A percentile compares a stretch with the other conserved stretches of the same genome.
Conservation (phyloP, 2,888 invertebrate genomes). For the Portevinia maculata region DNA sequence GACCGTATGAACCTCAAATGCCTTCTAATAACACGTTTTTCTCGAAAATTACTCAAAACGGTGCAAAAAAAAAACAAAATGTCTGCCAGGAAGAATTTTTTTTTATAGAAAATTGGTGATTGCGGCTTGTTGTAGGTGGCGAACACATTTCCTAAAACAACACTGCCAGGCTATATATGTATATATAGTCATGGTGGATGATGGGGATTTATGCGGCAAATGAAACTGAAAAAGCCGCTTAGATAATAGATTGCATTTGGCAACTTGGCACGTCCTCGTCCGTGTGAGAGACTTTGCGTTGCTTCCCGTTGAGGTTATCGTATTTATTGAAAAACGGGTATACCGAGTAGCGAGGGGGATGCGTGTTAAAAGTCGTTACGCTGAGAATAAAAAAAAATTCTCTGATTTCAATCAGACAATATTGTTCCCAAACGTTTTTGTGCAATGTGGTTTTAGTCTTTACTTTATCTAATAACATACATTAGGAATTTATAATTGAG, state of each 20-base stretch:
- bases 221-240: conserved; percentile 32
- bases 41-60: conserved; percentile 69
- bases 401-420: too few species aligned
- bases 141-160: conserved; percentile 44
- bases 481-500: too few species aligned
- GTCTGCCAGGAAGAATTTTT: conserved; percentile 57
- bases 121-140: conserved; percentile 58
- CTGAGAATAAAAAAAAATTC: too few species aligned
- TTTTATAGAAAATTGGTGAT: conserved; percentile 45
- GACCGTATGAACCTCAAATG: conserved; percentile 63
- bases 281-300: background rate
- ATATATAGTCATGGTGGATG: conserved; percentile 8
- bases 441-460: too few species aligned
- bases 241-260: conserved; percentile 63
- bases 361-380: too few species aligned
- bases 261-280: too few species aligned
- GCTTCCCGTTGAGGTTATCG: too few species aligned
- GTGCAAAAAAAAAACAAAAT: conserved; percentile 59
- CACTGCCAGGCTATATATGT: conserved; percentile 2
- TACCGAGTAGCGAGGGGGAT: too few species aligned
- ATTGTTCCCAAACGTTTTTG: too few species aligned
- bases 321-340: too few species aligned
- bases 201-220: conserved; percentile 61
- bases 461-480: too few species aligned
- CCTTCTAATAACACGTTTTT: conserved; percentile 66